Conservation (phyloP, 1,140 invertebrate species). For the Protaetia brevitarsis region DNA sequence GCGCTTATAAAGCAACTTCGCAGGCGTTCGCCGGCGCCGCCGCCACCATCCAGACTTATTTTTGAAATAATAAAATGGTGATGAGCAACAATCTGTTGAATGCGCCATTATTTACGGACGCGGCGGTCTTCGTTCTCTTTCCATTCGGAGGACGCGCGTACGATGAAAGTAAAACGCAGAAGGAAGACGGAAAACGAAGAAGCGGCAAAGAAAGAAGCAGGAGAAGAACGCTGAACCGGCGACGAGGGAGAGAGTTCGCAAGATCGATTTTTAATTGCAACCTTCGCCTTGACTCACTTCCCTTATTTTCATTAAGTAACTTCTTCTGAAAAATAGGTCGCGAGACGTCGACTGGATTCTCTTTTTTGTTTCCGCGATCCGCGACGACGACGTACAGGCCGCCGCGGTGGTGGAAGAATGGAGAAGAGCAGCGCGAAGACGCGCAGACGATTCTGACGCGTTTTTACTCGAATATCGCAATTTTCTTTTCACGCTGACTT, state of each 20-base stretch:
- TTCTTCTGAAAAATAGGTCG: slow-evolving; percentile 23
- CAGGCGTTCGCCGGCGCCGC: background rate
- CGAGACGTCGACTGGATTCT: slow-evolving; percentile 18
- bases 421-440: background rate
- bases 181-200: no score
- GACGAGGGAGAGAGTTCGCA: slow-evolving; percentile 8
- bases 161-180: slow-evolving; percentile 16
- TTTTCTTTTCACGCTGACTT: slow-evolving; percentile 1
- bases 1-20: background rate
- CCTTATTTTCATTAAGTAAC: slow-evolving; percentile 46
- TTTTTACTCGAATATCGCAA: background rate
- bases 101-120: slow-evolving; percentile 47
- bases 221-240: no score
- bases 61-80: slow-evolving; percentile 46
- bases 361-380: slow-evolving; percentile 15
- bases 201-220: no score
- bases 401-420: background rate
- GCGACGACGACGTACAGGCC: background rate
- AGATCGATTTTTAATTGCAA: slow-evolving; percentile 52
- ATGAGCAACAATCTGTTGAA: slow-evolving; percentile 49
- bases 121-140: slow-evolving; percentile 4
- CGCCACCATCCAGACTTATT: slow-evolving; percentile 13
- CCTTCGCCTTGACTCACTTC: slow-evolving; percentile 51
- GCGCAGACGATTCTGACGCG: background rate
- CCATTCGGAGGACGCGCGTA: slow-evolving; percentile 3